A percentile compares a stretch with the other conserved stretches of the same genome.
These are phyloP conservation scores for Caenorhabditis inopinata DNA, from an alignment of 1,140 invertebrate genomes.

Conservation along the genomic window DNA sequence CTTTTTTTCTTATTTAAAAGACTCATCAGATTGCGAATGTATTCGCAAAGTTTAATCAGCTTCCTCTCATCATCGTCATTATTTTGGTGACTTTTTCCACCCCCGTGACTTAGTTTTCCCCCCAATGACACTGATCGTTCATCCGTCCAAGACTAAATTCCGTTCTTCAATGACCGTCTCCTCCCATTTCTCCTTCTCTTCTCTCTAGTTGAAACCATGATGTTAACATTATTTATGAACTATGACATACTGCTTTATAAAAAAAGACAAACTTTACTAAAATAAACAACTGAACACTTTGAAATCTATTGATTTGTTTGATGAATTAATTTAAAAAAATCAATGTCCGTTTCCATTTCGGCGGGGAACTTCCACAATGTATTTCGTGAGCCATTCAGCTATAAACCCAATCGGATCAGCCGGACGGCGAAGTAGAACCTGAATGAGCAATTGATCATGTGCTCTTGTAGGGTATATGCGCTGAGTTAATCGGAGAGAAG, in stretches of 20 bases:
- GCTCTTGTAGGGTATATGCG: no score
- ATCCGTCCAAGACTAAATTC: constrained; percentile 22
- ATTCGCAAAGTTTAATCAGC: no score
- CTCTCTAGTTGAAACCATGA: not conserved
- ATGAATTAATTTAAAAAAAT: not conserved
- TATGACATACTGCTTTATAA: not conserved
- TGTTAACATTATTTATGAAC: not conserved
- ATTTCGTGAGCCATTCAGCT: constrained; percentile 62
- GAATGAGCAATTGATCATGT: constrained; percentile 13
- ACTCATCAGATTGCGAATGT: no score
- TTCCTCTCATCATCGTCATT: constrained; percentile 10
- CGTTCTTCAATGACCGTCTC: not conserved
- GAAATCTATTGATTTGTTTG: not conserved
- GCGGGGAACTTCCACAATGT: constrained; percentile 51
- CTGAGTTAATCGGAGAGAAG: no score
- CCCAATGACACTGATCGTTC: not conserved
- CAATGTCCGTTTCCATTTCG: constrained; percentile 38
- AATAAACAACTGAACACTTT: not conserved
- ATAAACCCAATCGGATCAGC: constrained; percentile 64
- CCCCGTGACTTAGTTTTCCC: not conserved
- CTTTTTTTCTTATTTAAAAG: not conserved
- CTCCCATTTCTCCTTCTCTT: not conserved
- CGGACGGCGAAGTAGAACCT: constrained; percentile 56
- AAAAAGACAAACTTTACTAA: not conserved
- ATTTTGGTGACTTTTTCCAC: constrained; percentile 2